Evolutionary conservation across 2,888 invertebrate genomes (phyloP).

Genomic region (Drosophila dives): DNA sequence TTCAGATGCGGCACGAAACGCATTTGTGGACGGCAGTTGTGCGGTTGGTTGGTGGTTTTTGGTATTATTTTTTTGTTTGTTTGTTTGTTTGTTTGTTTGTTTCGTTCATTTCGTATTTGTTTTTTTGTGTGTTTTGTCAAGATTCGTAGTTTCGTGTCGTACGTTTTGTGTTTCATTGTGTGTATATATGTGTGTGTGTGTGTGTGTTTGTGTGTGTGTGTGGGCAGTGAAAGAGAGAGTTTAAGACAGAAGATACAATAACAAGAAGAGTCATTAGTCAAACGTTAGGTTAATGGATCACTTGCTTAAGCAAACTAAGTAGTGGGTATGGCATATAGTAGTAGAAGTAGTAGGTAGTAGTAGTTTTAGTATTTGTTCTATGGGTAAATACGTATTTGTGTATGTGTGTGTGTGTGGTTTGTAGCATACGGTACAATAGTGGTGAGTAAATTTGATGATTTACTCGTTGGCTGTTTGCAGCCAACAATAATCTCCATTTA

Average conservation of each 20-base stretch:
- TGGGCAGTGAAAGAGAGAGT: slow-evolving; percentile 77
- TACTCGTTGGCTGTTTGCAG: slow-evolving; percentile 14
- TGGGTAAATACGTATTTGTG: slow-evolving; percentile 11
- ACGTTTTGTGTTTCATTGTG: slow-evolving; percentile 19
- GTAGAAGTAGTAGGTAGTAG: slow-evolving; percentile 36
- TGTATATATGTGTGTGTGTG: slow-evolving; percentile 17
- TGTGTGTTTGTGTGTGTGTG: slow-evolving; percentile 49
- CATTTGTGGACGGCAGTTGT: slow-evolving; percentile 64
- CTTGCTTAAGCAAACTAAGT: slow-evolving; percentile 68
- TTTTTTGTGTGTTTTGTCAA: slow-evolving; percentile 27
- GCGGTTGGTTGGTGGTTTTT: slow-evolving; percentile 62
- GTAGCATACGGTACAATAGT: slow-evolving; percentile 11
- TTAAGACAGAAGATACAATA: slow-evolving; percentile 79
- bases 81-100: slow-evolving; percentile 15
- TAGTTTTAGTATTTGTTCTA: slow-evolving; percentile 22
- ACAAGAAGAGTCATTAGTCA: slow-evolving; percentile 78
- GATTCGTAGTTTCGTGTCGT: slow-evolving; percentile 23
- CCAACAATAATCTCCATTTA: not conserved
- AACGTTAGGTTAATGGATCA: slow-evolving; percentile 68
- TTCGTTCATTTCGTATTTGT: slow-evolving; percentile 19
- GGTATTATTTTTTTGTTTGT: slow-evolving; percentile 7
- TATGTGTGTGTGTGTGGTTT: not conserved
- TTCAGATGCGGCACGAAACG: slow-evolving; percentile 55
- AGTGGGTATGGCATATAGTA: slow-evolving; percentile 57
- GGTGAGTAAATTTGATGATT: slow-evolving; percentile 1